These are phyloP conservation scores for Lota lota DNA, from an alignment of 2,113 vertebrate species.

Conservation along the genomic window DNA sequence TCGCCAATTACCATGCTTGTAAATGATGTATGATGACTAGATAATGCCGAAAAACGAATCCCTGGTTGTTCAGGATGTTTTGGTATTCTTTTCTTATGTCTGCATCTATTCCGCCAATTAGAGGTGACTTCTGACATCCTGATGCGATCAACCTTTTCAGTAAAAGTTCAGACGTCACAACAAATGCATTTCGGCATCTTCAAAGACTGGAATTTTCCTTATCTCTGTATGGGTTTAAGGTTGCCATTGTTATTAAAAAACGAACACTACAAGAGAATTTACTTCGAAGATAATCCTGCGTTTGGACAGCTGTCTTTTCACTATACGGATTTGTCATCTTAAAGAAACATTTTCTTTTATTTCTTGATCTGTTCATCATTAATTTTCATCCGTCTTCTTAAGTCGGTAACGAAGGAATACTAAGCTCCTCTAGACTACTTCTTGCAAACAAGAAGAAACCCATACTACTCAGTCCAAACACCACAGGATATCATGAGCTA, in stretches of 20 bases:
- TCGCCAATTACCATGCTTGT: slow-evolving; percentile 57
- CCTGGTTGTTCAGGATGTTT: slow-evolving; percentile 6
- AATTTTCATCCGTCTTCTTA: slow-evolving; percentile 51
- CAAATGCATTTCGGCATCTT: slow-evolving; percentile 43
- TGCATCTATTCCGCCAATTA: slow-evolving; percentile 20
- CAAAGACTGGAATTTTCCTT: slow-evolving; percentile 39
- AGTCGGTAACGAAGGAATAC: slow-evolving; percentile 47
- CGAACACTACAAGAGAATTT: slow-evolving; percentile 42
- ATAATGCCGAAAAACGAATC: slow-evolving; percentile 24
- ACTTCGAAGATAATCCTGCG: slow-evolving; percentile 50
- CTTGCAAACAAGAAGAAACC: neutral
- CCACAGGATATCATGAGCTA: slow-evolving; percentile 35
- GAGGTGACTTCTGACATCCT: slow-evolving; percentile 30
- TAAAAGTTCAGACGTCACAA: slow-evolving; percentile 32
- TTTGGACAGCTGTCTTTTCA: slow-evolving; percentile 63
- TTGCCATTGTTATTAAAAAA: slow-evolving; percentile 44
- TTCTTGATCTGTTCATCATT: slow-evolving; percentile 41
- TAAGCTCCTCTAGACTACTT: slow-evolving; percentile 40
- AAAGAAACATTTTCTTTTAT: slow-evolving; percentile 23
- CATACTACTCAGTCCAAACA: slow-evolving; percentile 21
- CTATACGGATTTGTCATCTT: slow-evolving; percentile 53
- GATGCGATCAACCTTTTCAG: slow-evolving; percentile 22
- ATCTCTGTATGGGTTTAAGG: slow-evolving; percentile 29
- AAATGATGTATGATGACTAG: slow-evolving; percentile 26
- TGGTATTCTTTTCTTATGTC: neutral